Percentiles rank a stretch among this genome's conserved stretches.
phyloP scores from a whole-genome alignment of 2,797 vertebrate species.

The Sphaeramia orbicularis region DNA sequence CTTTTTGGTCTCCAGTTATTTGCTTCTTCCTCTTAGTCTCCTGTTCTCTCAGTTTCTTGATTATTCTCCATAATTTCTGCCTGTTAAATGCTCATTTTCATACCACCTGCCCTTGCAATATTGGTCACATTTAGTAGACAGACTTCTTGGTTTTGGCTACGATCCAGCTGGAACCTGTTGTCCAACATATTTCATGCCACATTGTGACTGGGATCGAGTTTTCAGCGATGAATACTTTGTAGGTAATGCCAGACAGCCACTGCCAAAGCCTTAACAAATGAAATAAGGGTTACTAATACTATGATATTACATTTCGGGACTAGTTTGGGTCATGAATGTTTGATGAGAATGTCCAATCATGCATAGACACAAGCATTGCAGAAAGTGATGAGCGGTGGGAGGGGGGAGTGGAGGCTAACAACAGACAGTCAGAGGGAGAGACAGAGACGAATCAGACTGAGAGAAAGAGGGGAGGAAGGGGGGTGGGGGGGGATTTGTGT shows the following conservation, averaged over 20 bases:
- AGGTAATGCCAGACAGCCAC: constrained; percentile 30
- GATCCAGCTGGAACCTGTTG: constrained; percentile 58
- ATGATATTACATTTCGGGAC: constrained; percentile 76
- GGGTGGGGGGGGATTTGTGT: constrained; percentile 23
- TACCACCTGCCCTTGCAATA: constrained; percentile 33
- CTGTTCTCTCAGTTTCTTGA: constrained; percentile 18
- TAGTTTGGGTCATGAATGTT: constrained; percentile 76
- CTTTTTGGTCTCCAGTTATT: constrained; percentile 12
- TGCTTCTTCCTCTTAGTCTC: constrained; percentile 26
- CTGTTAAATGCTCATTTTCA: constrained; percentile 37
- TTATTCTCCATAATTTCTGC: constrained; percentile 26
- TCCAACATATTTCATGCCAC: constrained; percentile 57
- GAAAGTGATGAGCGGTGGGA: constrained; percentile 60
- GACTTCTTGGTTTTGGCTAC: constrained; percentile 32
- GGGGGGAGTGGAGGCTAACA: constrained; percentile 47
- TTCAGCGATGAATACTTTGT: constrained; percentile 23
- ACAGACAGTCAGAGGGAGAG: constrained; percentile 33
- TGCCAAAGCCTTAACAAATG: constrained; percentile 45
- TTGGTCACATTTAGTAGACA: constrained; percentile 26
- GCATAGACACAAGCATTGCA: constrained; percentile 60
- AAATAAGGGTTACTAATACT: constrained; percentile 66
- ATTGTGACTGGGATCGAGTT: constrained; percentile 43
- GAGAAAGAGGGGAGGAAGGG: constrained; percentile 52
- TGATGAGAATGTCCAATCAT: constrained; percentile 81
- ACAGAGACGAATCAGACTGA: constrained; percentile 51